phyloP scores from a whole-genome alignment of 2,888 invertebrate genomes.

The Himalopsyche japonica region DNA sequence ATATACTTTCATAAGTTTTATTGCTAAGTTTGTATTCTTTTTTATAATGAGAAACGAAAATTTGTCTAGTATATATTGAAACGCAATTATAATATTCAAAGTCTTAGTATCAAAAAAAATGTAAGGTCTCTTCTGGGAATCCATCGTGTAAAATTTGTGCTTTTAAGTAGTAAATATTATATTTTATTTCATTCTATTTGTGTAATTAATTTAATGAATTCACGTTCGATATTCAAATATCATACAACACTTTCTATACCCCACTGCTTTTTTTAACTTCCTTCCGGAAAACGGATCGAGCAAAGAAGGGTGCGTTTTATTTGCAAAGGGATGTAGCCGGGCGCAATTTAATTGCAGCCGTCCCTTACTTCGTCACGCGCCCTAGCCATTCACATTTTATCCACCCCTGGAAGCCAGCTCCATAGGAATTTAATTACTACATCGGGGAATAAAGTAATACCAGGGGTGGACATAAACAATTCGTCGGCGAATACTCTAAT shows the following conservation, averaged over 20 bases:
- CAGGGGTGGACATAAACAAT: background rate
- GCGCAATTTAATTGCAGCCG: background rate
- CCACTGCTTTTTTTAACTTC: background rate
- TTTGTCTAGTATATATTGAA: too few species aligned
- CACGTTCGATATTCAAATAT: too few species aligned
- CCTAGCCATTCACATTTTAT: background rate
- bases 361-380: constrained; percentile 12
- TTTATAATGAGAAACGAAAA: too few species aligned
- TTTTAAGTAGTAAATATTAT: too few species aligned
- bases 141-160: too few species aligned
- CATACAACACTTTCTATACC: background rate
- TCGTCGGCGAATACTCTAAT: background rate
- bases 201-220: too few species aligned
- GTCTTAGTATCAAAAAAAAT: too few species aligned
- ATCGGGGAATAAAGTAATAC: constrained; percentile 27
- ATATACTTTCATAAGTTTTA: too few species aligned
- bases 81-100: too few species aligned
- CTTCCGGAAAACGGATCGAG: constrained; percentile 35
- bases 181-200: too few species aligned
- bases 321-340: constrained; percentile 32
- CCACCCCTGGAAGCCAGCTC: constrained; percentile 24
- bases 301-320: constrained; percentile 40
- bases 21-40: too few species aligned
- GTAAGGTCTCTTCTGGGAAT: too few species aligned
- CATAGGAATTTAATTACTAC: constrained; percentile 40